Percentiles rank a stretch among this genome's conserved stretches.
These are phyloP conservation scores for Platorchestia sp. DNA, from an alignment of 1,140 invertebrate species.

Conservation along the genomic window DNA sequence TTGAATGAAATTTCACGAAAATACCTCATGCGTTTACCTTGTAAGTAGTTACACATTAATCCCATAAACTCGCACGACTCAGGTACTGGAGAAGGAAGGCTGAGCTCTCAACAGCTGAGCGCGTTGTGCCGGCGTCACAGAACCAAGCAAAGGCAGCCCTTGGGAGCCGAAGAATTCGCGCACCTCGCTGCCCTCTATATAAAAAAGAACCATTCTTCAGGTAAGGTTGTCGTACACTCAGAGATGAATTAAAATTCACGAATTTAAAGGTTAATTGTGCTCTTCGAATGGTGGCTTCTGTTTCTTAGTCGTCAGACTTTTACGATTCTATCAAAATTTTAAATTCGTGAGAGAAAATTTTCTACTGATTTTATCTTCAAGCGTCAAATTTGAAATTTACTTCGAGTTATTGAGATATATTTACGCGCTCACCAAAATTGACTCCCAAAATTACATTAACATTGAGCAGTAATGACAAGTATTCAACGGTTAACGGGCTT, in stretches of 20 bases:
- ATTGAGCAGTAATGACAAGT: too few species aligned
- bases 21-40: too few species aligned
- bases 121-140: slow-evolving; percentile 34
- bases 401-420: neutral
- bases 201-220: neutral
- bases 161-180: neutral
- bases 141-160: neutral
- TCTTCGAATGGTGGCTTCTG: neutral
- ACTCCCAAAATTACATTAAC: neutral
- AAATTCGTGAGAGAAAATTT: neutral
- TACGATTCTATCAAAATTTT: neutral
- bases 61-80: too few species aligned
- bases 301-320: neutral
- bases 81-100: neutral
- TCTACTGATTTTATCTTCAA: neutral
- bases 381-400: neutral
- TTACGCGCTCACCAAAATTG: neutral
- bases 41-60: too few species aligned
- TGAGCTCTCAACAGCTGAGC: slow-evolving; percentile 25
- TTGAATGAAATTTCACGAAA: too few species aligned
- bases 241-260: neutral
- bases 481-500: too few species aligned
- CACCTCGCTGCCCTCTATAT: slow-evolving; percentile 15
- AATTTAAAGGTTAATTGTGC: neutral
- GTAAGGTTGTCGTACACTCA: neutral